Evolutionary conservation across 2,797 vertebrate genomes (phyloP).

Genomic region (Coilia nasus): DNA sequence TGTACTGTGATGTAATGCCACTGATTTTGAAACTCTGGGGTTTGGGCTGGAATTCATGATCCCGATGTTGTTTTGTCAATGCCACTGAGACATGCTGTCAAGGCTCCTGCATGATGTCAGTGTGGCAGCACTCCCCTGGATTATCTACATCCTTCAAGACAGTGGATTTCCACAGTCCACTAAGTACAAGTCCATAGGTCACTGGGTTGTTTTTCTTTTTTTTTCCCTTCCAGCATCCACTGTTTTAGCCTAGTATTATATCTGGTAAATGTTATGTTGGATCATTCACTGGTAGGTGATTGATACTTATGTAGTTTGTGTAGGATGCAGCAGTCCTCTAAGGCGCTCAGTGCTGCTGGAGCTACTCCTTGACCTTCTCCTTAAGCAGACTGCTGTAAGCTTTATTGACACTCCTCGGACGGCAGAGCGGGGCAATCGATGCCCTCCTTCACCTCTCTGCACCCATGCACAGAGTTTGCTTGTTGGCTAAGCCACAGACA

Average conservation of each 20-base stretch:
- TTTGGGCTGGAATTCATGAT: no score
- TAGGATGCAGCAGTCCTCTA: not conserved
- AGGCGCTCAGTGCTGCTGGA: not conserved
- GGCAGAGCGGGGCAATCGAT: constrained; percentile 38
- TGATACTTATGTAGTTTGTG: not conserved
- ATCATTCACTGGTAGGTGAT: not conserved
- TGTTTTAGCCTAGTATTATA: not conserved
- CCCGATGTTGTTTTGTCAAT: no score
- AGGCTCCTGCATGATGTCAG: not conserved
- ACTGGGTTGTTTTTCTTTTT: not conserved
- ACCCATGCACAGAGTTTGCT: constrained; percentile 36
- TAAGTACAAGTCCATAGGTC: constrained; percentile 7
- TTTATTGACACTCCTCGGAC: constrained; percentile 43
- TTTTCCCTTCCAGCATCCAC: not conserved
- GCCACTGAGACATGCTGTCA: not conserved
- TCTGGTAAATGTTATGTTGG: not conserved
- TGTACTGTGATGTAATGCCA: not conserved
- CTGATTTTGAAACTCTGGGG: not conserved
- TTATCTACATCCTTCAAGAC: not conserved
- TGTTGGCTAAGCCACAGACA: not conserved
- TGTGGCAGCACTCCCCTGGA: not conserved
- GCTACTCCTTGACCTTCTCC: constrained; percentile 19
- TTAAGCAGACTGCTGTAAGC: constrained; percentile 3
- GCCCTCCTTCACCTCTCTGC: constrained; percentile 31
- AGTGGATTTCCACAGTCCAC: not conserved